Evolutionary conservation across 2,113 vertebrate genomes (phyloP).

Genomic region (Uria lomvia): DNA sequence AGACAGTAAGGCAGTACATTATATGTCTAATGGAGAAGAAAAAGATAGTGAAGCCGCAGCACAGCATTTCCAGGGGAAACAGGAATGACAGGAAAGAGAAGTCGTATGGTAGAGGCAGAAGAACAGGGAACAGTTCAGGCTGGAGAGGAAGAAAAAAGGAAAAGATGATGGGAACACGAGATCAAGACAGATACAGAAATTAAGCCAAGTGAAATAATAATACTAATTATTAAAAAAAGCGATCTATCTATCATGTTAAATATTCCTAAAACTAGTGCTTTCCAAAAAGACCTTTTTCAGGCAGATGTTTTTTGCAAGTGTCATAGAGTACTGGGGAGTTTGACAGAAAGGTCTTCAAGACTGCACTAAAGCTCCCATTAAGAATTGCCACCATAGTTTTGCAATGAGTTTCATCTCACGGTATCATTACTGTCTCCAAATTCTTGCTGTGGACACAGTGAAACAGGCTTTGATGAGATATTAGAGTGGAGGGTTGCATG

Average conservation of each 20-base stretch:
- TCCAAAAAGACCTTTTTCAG: neutral
- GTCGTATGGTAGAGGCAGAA: neutral
- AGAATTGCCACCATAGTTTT: neutral
- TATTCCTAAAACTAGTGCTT: neutral
- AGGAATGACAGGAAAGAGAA: neutral
- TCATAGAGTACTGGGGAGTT: neutral
- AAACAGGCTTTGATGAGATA: neutral
- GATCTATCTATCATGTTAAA: neutral
- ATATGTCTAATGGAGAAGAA: neutral
- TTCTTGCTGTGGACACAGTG: neutral
- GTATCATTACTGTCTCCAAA: neutral
- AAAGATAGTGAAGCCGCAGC: neutral
- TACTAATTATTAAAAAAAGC: neutral
- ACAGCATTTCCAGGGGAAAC: neutral
- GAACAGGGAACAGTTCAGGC: neutral
- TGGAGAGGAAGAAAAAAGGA: neutral
- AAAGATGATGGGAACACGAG: neutral
- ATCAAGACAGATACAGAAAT: neutral
- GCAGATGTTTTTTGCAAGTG: neutral
- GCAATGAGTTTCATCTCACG: neutral
- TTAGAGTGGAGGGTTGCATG: neutral
- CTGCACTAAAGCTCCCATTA: neutral
- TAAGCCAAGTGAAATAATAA: neutral
- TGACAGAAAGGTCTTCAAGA: neutral
- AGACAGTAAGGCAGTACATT: neutral